phyloP scores from a whole-genome alignment of 2,888 invertebrate genomes.

The Pecten maximus region DNA sequence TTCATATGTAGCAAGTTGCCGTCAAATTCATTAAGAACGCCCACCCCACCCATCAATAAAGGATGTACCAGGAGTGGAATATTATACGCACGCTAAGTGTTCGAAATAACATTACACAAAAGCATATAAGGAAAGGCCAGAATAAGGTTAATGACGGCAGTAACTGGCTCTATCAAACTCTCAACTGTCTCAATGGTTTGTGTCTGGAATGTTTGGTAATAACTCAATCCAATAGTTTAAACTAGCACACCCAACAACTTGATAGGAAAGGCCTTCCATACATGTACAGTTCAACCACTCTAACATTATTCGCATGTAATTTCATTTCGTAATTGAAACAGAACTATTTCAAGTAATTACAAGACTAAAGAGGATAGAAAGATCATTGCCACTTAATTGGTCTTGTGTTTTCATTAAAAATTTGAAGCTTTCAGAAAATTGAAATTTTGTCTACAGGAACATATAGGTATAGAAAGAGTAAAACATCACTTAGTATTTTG shows the following conservation, averaged over 20 bases:
- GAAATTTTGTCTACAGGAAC: not conserved
- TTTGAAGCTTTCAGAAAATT: not conserved
- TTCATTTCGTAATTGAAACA: not conserved
- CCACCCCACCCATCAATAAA: not conserved
- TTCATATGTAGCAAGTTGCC: too few relatives aligned
- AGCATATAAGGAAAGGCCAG: not conserved
- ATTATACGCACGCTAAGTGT: not conserved
- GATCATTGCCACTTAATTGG: not conserved
- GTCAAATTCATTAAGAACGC: not conserved
- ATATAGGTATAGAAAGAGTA: too few relatives aligned
- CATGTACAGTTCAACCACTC: too few relatives aligned
- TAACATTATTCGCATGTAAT: not conserved
- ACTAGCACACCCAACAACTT: too few relatives aligned
- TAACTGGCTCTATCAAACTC: not conserved
- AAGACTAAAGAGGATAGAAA: not conserved
- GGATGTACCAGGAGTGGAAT: not conserved
- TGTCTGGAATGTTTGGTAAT: not conserved
- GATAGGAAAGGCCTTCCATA: too few relatives aligned
- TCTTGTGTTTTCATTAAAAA: not conserved
- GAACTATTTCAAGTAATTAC: not conserved
- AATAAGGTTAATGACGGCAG: not conserved
- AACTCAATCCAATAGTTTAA: not conserved
- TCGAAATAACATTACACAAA: not conserved
- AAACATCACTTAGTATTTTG: too few relatives aligned
- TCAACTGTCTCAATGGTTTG: not conserved